Evolutionary conservation across 2,113 vertebrate genomes (phyloP), one percentile per base, ranked within the genome.

Genomic region (Notothenia rossii): DNA sequence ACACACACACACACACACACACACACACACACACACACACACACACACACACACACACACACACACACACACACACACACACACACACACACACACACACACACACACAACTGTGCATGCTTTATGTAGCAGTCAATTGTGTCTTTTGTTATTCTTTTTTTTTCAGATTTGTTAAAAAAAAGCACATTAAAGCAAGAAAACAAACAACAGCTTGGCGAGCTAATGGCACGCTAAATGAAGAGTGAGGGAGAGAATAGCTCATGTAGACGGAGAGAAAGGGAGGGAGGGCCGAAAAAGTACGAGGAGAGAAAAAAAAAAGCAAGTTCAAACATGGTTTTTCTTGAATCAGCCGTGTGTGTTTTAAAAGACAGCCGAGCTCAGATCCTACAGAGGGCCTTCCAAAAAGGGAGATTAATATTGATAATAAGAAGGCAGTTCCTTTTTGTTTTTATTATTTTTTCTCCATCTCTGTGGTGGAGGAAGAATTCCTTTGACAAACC

Each of bases 181-280:
- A 72, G 20, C 72, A 89, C 87, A 90, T 93, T 88, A 89, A 90
- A 91, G 89, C 75, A 68, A 66, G 60, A 83, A 93, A 91, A 90
- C 88, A 93, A 93, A 93, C 90, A 93, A 91, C 91, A 93, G 91
- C 91, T 91, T 91, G 90, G 86, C 81, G 84, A 89, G 87, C 86
- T 91, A 93, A 93, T 91, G 89, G 84, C 83, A 90, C 49, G 55
- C 84, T 88, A 83, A 91, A 93, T 82, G 82, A 89, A 87, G 84
- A 79, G 86, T 7, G 36, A 40, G 36, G 36, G 36, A 77, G 81
- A 68, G 86, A 88, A 77, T 65, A 78, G 72, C 75, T 77, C 72
- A 40, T 81, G 81, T 74, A 64, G 69, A 75, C 56, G 51, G 75
- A 80, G 73, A 75, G 67, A 56, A 17, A 56, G 64, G 56, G 46